Percentiles rank a stretch among this genome's conserved stretches.
Conservation (phyloP, 2,113 vertebrate species). For the Pygoscelis antarcticus region DNA sequence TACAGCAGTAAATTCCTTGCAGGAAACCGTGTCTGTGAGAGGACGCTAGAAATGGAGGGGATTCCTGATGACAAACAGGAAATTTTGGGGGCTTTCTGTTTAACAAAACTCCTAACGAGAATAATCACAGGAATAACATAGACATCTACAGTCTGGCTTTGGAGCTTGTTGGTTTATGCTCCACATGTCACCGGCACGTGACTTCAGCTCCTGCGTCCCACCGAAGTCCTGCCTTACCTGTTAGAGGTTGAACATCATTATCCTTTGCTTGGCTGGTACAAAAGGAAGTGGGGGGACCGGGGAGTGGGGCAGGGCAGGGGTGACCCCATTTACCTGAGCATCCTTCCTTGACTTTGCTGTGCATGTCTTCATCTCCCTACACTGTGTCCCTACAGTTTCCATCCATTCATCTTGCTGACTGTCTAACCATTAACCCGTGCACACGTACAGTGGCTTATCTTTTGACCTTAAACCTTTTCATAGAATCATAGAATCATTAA, state of each 20-base stretch:
- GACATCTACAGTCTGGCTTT: background rate
- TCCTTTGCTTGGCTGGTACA: background rate
- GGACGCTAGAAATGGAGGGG: background rate
- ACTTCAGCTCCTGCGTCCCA: background rate
- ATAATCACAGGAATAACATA: background rate
- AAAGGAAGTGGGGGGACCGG: background rate
- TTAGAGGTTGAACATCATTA: background rate
- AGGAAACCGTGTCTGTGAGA: background rate
- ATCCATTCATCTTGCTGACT: background rate
- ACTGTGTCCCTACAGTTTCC: background rate
- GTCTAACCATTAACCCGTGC: background rate
- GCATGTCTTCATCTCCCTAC: background rate
- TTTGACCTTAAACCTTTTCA: background rate
- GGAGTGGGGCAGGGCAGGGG: background rate
- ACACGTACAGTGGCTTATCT: background rate
- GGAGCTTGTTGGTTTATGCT: background rate
- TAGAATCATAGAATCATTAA: too few species aligned
- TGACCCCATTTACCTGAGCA: background rate
- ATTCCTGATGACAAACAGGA: too few species aligned
- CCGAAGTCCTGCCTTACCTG: background rate
- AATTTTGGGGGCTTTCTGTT: background rate
- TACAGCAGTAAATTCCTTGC: background rate
- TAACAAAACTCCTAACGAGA: background rate
- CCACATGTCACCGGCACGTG: background rate
- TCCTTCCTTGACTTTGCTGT: background rate